phyloP scores from a whole-genome alignment of 2,888 invertebrate genomes.

The Cyclophora punctaria region DNA sequence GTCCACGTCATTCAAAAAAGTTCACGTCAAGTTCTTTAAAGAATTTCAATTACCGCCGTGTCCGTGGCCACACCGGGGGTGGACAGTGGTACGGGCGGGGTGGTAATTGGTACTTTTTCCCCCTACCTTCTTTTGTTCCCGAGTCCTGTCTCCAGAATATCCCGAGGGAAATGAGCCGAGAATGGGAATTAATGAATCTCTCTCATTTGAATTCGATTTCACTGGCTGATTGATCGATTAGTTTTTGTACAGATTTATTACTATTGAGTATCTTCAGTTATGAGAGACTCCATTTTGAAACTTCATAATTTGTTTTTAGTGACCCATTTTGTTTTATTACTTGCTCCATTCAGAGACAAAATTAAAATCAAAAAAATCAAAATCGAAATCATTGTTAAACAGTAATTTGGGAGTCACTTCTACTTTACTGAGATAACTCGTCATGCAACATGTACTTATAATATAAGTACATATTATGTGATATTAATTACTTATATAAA shows the following conservation, averaged over 20 bases:
- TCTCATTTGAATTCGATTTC: not conserved
- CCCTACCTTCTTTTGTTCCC: constrained; percentile 67
- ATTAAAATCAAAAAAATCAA: too few relatives aligned
- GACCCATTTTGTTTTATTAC: not conserved
- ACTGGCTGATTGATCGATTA: not conserved
- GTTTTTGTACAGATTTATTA: not conserved
- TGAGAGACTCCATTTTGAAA: not conserved
- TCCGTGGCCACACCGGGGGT: constrained; percentile 2
- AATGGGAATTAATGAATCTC: constrained; percentile 32
- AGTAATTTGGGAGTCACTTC: too few relatives aligned
- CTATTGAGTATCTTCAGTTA: not conserved
- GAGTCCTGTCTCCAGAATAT: constrained; percentile 37
- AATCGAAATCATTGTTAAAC: too few relatives aligned
- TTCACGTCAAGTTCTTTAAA: too few relatives aligned
- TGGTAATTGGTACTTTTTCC: constrained; percentile 74
- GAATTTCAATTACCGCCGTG: not conserved
- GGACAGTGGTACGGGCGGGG: constrained; percentile 25
- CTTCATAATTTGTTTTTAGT: not conserved
- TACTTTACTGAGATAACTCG: too few relatives aligned
- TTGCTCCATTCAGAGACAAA: too few relatives aligned
- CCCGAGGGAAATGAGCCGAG: constrained; percentile 19
- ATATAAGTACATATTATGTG: too few relatives aligned
- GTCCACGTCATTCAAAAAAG: too few relatives aligned
- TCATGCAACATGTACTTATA: too few relatives aligned
- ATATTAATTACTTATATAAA: too few relatives aligned